phyloP scores from a whole-genome alignment of 2,797 vertebrate genomes.

The Haliaeetus vocifer region DNA sequence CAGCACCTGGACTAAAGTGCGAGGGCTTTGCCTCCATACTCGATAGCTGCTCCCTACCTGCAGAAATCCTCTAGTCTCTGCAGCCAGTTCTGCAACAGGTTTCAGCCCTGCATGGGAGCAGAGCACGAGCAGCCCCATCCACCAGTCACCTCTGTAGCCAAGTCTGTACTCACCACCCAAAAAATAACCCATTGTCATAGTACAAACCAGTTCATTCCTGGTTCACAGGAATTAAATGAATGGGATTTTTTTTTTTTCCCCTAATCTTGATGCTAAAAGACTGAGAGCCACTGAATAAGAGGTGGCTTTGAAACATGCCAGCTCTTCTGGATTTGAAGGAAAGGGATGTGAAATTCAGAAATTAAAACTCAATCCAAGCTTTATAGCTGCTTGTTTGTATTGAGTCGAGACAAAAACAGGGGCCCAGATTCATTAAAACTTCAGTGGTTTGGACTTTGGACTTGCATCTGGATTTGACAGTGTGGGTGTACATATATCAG shows the following conservation, averaged over 20 bases:
- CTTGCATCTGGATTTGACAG: conserved; percentile 15
- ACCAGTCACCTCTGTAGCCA: not conserved
- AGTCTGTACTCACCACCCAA: not conserved
- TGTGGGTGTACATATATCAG: not conserved
- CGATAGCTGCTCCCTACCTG: not conserved
- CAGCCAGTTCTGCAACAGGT: not conserved
- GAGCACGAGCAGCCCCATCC: not conserved
- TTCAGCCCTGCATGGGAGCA: not conserved
- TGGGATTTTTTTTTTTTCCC: not conserved
- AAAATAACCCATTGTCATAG: not conserved
- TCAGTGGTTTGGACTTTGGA: not conserved
- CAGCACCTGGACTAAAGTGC: not conserved
- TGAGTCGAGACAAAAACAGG: not conserved
- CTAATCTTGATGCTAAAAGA: not conserved
- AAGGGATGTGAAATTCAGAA: not conserved
- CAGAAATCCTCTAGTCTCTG: not conserved
- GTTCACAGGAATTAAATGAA: not conserved
- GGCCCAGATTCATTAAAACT: not conserved
- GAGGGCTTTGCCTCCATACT: not conserved
- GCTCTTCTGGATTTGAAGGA: not conserved
- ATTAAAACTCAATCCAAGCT: not conserved
- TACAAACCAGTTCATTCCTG: not conserved
- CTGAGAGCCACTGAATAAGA: not conserved
- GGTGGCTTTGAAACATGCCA: not conserved
- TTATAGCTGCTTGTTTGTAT: not conserved